A percentile compares a stretch with the other conserved stretches of the same genome.
Evolutionary conservation across 2,888 invertebrate species (phyloP).

Genomic region (Acrobasis consociella): DNA sequence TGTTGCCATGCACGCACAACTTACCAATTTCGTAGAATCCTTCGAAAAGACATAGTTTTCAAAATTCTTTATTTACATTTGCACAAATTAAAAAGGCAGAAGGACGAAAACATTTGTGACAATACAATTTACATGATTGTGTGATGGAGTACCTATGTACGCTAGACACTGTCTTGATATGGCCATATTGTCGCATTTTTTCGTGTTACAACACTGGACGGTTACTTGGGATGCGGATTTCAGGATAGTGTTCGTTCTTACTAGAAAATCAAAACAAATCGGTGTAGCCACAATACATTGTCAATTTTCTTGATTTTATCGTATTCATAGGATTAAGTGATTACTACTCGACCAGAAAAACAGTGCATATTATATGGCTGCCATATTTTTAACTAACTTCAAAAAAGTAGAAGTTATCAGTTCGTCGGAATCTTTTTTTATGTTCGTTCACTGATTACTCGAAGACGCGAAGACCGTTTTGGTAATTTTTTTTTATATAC

Average conservation of each 20-base stretch:
- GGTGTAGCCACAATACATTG: conserved; percentile 6
- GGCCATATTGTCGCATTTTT: conserved; percentile 26
- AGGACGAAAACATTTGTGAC: conserved; percentile 38
- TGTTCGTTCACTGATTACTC: too few relatives aligned
- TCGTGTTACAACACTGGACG: conserved; percentile 25
- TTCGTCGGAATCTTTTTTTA: too few relatives aligned
- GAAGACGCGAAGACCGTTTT: too few relatives aligned
- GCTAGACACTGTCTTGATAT: conserved; percentile 30
- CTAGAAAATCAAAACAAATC: conserved; percentile 21
- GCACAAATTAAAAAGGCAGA: conserved; percentile 29
- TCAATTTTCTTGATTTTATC: background rate
- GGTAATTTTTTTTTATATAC: too few relatives aligned
- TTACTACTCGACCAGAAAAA: background rate
- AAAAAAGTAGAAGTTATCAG: too few relatives aligned
- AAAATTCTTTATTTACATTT: conserved; percentile 44
- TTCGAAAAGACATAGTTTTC: conserved; percentile 62
- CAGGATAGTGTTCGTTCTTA: conserved; percentile 15
- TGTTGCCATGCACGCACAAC: conserved; percentile 52
- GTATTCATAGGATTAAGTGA: too few relatives aligned
- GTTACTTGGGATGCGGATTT: conserved; percentile 22
- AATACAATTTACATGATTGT: conserved; percentile 33
- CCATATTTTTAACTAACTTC: too few relatives aligned
- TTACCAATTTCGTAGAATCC: conserved; percentile 80
- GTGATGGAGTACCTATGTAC: conserved; percentile 27
- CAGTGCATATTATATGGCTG: background rate